Percentiles rank a stretch among this genome's conserved stretches.
Evolutionary conservation across 2,888 invertebrate species (phyloP).

Genomic region (Dorcus hopei): DNA sequence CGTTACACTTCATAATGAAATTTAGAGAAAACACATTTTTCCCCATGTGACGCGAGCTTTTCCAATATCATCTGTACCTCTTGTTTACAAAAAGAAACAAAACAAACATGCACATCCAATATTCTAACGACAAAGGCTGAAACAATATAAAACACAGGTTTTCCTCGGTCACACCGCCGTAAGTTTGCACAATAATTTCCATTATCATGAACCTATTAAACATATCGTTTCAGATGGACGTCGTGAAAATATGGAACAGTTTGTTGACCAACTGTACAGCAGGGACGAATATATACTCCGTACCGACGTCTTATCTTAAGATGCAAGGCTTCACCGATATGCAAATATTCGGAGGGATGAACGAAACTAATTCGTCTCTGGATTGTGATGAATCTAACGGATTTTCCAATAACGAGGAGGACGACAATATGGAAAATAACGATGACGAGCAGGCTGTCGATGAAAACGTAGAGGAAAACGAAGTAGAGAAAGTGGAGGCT

Average conservation of each 20-base stretch:
- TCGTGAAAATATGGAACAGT: constrained; percentile 26
- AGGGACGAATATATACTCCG: constrained; percentile 19
- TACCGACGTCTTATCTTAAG: constrained; percentile 24
- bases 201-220: neutral
- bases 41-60: constrained; percentile 20
- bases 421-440: constrained; percentile 12
- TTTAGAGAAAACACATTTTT: constrained; percentile 10
- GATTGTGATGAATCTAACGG: constrained; percentile 10
- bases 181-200: neutral
- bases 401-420: neutral
- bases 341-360: constrained; percentile 20
- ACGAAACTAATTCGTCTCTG: constrained; percentile 14
- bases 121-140: constrained; percentile 15
- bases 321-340: constrained; percentile 22
- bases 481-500: constrained; percentile 14
- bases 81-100: constrained; percentile 22
- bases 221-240: constrained; percentile 21
- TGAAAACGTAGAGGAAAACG: constrained; percentile 20
- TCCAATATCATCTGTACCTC: constrained; percentile 22
- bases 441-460: constrained; percentile 21
- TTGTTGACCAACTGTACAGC: constrained; percentile 25
- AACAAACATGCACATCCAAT: constrained; percentile 17
- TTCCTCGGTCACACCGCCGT: neutral
- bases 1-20: too few species aligned
- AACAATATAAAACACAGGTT: constrained; percentile 7